Conservation (phyloP, 2,113 vertebrate species). For the Heloderma charlesbogerti region DNA sequence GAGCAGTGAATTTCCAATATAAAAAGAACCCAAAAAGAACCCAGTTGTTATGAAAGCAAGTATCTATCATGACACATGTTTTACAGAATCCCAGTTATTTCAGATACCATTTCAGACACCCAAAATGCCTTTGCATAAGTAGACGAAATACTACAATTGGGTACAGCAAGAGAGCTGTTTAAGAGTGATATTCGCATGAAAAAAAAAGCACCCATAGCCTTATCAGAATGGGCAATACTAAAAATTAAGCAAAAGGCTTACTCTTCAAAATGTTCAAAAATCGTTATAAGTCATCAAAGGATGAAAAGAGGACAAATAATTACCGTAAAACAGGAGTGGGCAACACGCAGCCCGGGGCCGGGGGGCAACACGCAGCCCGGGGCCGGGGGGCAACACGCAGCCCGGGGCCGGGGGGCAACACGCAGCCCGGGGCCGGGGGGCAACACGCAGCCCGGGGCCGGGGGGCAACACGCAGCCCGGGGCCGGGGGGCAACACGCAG, state of each 20-base stretch:
- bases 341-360: too few relatives aligned
- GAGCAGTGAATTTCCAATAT: slow-evolving; percentile 48
- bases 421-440: too few relatives aligned
- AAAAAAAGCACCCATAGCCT: not conserved
- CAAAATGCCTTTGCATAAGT: not conserved
- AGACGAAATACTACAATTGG: not conserved
- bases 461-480: too few relatives aligned
- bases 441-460: too few relatives aligned
- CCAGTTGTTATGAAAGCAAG: not conserved
- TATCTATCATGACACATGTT: slow-evolving; percentile 3
- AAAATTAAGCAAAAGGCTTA: not conserved
- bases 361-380: too few relatives aligned
- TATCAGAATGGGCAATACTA: not conserved
- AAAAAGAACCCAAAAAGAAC: slow-evolving; percentile 37
- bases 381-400: too few relatives aligned
- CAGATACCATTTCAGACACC: not conserved
- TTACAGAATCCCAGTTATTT: rapidly evolving
- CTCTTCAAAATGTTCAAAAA: slow-evolving; percentile 41
- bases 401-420: too few relatives aligned
- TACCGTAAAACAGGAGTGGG: too few relatives aligned
- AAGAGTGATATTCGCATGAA: not conserved
- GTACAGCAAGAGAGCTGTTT: slow-evolving; percentile 4
- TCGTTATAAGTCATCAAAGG: slow-evolving; percentile 46
- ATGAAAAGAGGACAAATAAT: slow-evolving; percentile 51
- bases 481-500: too few relatives aligned